Conservation (phyloP, 2,888 invertebrate species). For the Melangyna quadrimaculata region DNA sequence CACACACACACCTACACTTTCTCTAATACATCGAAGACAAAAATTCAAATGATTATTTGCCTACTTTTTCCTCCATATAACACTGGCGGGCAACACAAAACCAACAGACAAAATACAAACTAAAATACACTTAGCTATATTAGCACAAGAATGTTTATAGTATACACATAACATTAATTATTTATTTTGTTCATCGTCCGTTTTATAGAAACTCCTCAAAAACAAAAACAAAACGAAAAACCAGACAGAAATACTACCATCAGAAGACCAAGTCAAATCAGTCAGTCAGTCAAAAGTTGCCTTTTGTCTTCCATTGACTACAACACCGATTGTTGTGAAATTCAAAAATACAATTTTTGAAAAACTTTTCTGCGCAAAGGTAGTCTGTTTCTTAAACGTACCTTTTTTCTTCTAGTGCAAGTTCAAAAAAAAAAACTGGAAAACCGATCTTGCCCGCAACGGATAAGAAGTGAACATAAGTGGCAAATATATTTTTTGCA, state of each 20-base stretch:
- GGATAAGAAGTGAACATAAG: constrained; percentile 31
- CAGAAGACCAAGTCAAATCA: constrained; percentile 64
- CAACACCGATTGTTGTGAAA: constrained; percentile 51
- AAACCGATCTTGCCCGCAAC: constrained; percentile 32
- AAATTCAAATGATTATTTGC: constrained; percentile 42
- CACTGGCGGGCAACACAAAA: constrained; percentile 35
- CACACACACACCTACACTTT: constrained; percentile 7
- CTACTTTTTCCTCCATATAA: constrained; percentile 36
- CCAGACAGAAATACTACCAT: constrained; percentile 50
- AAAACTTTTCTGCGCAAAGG: background rate
- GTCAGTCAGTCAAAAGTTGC: constrained; percentile 69
- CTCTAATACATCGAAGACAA: background rate
- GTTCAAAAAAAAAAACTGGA: constrained; percentile 40
- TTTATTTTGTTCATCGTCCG: constrained; percentile 37
- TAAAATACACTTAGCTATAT: constrained; percentile 44
- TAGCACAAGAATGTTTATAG: constrained; percentile 9
- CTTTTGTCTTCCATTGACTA: constrained; percentile 63
- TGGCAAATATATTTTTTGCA: background rate
- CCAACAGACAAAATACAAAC: constrained; percentile 35
- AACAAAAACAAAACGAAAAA: constrained; percentile 49
- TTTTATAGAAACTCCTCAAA: constrained; percentile 65
- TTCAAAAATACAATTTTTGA: background rate
- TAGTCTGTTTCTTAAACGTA: background rate
- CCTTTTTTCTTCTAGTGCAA: constrained; percentile 25
- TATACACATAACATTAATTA: background rate